These are phyloP conservation scores for Rhabdophis nuchalis DNA, from an alignment of 2,797 vertebrate species.

Conservation along the genomic window DNA sequence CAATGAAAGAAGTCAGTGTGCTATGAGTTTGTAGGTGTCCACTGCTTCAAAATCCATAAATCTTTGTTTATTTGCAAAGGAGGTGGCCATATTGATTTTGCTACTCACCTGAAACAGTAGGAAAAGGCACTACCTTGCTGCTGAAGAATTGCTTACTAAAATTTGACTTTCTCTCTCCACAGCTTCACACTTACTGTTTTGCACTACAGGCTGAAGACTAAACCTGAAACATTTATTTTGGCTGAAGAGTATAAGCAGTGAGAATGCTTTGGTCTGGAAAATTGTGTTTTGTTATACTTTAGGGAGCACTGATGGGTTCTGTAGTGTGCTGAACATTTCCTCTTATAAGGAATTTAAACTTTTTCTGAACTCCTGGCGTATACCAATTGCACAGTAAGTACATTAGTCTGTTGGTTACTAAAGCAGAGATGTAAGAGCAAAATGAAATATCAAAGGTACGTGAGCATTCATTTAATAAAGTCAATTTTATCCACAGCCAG, in stretches of 20 bases:
- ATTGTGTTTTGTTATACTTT: conserved; percentile 29
- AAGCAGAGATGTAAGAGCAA: conserved; percentile 33
- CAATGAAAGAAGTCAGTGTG: not conserved
- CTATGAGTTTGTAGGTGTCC: not conserved
- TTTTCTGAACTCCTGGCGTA: conserved; percentile 36
- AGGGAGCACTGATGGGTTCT: conserved; percentile 36
- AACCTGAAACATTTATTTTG: conserved; percentile 10
- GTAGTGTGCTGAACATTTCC: conserved; percentile 35
- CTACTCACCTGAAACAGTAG: not conserved
- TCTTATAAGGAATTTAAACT: conserved; percentile 38
- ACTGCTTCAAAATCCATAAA: not conserved
- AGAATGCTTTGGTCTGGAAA: conserved; percentile 53
- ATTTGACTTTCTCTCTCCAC: not conserved
- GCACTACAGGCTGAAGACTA: not conserved
- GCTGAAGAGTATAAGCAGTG: not conserved
- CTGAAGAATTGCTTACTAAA: not conserved
- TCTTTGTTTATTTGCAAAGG: not conserved
- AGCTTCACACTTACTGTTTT: not conserved
- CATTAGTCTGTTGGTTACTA: conserved; percentile 24
- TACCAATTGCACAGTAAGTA: conserved; percentile 16
- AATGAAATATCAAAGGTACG: conserved; percentile 35
- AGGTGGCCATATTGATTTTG: not conserved
- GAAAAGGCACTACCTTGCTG: not conserved
- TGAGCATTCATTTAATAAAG: conserved; percentile 12
- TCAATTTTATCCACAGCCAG: conserved; percentile 28